Evolutionary conservation across 2,888 invertebrate genomes (phyloP), one percentile per base, ranked within the genome.

Genomic region (Strigamia maritima): DNA sequence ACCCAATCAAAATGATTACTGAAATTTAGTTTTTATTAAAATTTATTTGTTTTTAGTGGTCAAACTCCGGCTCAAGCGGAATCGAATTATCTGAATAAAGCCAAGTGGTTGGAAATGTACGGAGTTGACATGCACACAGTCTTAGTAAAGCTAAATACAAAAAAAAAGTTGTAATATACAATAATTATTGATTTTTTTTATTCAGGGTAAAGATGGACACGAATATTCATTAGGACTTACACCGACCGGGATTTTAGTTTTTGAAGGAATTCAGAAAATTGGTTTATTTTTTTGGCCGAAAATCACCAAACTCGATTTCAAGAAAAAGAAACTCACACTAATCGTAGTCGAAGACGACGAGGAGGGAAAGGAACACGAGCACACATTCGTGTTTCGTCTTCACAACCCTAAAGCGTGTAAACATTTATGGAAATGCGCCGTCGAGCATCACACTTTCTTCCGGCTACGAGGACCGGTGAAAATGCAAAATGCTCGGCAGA

Each of bases 391-490:
- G 4, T 99, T 99, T 87, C 89, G 91, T 80, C 88, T 98, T 82
- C 93, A 94, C 83, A 98, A 97, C 86, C 96, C 98, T 86, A 98
- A 98, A 86, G 98, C 98, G 0, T 97, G 98, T 86, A 99, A 99
- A 87, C 99, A 99, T 88, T 89, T 99, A 82, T 99, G 99, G 99
- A 99, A 99, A 87, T 99, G 99, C 89, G 98, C 98, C 31, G 95
- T 99, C 0, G 99, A 99, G 87, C 97, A 99, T 88, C 99, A 99
- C 88, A 95, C 98, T 0, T 99, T 99, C 89, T 99, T 98, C 90
- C 91, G 99, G 81, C 89, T 99, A 79, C 91, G 94, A 82, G 94
- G 93, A 44, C 94, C 95, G 0, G 92, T 94, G 0, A 95, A 95
- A 86, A 93, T 94, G 1, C 93, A 94, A 2, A 93, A 93, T 35